Evolutionary conservation across 2,888 invertebrate genomes (phyloP), one percentile per base, ranked within the genome.

Genomic region (Gisinianus flammeolus): DNA sequence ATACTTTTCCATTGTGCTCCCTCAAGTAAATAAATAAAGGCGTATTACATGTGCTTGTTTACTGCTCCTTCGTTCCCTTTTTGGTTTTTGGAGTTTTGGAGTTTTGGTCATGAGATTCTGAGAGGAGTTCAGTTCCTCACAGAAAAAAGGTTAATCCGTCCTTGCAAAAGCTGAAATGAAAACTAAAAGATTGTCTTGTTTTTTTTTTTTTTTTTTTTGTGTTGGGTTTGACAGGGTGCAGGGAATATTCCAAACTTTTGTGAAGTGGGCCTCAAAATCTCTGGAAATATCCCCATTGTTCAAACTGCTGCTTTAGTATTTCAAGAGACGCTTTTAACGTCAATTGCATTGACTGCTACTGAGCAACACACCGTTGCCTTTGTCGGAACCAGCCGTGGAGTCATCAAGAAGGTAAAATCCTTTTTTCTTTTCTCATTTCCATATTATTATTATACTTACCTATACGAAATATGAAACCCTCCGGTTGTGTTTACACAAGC

Each of bases 351-450:
- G 85, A 93, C 96, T 78, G 92, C 93, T 24, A 95, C 96, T 6
- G 94, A 96, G 79, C 91, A 93, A 77, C 96, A 97, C 87, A 96
- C 97, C 16, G 92, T 98, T 79, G 96, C 95, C 30, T 97, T 98
- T 88, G 89, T 97, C 70, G 98, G 98, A 35, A 97, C 97, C 0
- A 91, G 90, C 83, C 90, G 91, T 82, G 98, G 98, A 31, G 88
- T 89, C 71, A 88, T 98, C 71, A 95, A 95, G 86, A 98, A 98
- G 90, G 94, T 91, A 86, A 85, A 68, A 31, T 19, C 33, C 67
- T 22, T 31, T 31, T 62, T 62, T 22, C 12, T 26, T 24, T 22
- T 26, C 26, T 22, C 62, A 24, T 28, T 28, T 62, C 22, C 56
- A 1, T 2, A n/a, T 58, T n/a, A 22, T 58, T 44, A 44, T 44